phyloP scores from a whole-genome alignment of 2,888 invertebrate genomes.

The Drosophila conformis region DNA sequence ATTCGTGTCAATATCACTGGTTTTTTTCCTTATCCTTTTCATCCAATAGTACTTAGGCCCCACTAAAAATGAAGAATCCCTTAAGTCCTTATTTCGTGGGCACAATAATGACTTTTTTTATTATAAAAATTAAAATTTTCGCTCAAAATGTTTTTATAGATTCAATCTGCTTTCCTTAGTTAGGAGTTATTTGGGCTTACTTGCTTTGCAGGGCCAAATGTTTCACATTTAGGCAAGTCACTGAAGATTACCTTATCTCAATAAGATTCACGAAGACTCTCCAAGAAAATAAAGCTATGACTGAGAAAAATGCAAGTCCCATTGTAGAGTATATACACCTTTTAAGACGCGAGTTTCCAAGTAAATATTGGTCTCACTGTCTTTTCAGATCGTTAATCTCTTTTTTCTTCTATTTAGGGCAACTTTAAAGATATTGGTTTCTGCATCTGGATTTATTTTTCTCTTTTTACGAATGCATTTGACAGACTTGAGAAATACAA shows the following conservation, averaged over 20 bases:
- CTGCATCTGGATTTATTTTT: neutral
- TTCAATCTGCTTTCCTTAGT: no score
- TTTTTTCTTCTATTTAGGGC: neutral
- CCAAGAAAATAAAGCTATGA: neutral
- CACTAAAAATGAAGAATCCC: neutral
- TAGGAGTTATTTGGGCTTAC: no score
- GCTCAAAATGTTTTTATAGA: no score
- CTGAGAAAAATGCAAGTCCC: neutral
- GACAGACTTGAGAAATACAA: neutral
- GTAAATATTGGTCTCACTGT: neutral
- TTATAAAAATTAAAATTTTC: no score
- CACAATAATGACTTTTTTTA: neutral
- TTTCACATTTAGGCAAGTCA: neutral
- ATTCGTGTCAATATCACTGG: accelerated
- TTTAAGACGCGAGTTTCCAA: neutral
- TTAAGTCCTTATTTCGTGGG: neutral
- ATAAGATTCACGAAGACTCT: neutral
- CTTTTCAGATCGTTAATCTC: neutral
- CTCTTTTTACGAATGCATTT: neutral
- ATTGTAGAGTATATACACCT: neutral
- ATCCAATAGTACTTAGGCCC: accelerated
- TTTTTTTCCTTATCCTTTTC: neutral
- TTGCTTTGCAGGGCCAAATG: no score
- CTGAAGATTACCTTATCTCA: neutral
- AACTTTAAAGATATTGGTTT: neutral